These are phyloP conservation scores for Anthopleura xanthogrammica DNA, from an alignment of 92 coral and sea anemone species.

Conservation along the genomic window DNA sequence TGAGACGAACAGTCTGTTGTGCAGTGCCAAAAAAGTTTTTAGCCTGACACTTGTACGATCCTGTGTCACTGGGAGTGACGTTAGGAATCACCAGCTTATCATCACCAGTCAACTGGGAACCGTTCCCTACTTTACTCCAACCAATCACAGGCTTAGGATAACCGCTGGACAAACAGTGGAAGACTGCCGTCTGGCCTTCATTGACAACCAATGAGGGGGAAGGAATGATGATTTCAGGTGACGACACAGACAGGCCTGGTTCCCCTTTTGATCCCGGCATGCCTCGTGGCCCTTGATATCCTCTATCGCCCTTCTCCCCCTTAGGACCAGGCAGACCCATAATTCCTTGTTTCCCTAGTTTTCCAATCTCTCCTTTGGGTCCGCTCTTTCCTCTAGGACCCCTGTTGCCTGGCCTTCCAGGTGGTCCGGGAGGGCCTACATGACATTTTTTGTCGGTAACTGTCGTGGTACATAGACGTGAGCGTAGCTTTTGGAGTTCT, in stretches of 20 bases:
- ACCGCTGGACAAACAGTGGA: conserved; percentile 41
- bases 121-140: conserved; percentile 22
- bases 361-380: conserved; percentile 8
- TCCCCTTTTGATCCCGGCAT: conserved; percentile 38
- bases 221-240: conserved; percentile 17
- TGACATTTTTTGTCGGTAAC: conserved; percentile 12
- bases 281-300: conserved; percentile 14
- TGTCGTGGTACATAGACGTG: neutral
- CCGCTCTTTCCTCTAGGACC: conserved; percentile 36
- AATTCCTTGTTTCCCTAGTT: conserved; percentile 1
- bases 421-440: conserved; percentile 42
- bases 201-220: conserved; percentile 21
- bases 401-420: conserved; percentile 15
- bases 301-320: conserved; percentile 21
- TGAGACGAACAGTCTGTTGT: neutral
- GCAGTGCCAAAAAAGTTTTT: neutral
- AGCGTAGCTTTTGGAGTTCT: neutral
- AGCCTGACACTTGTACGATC: conserved; percentile 48
- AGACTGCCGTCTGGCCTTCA: conserved; percentile 28
- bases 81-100: conserved; percentile 31
- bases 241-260: conserved; percentile 15
- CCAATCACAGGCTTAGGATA: conserved; percentile 18
- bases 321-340: conserved; percentile 29
- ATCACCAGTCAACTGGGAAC: conserved; percentile 1
- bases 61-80: conserved; percentile 36